Evolutionary conservation across 2,113 vertebrate genomes (phyloP).

Genomic region (Plecotus auritus): DNA sequence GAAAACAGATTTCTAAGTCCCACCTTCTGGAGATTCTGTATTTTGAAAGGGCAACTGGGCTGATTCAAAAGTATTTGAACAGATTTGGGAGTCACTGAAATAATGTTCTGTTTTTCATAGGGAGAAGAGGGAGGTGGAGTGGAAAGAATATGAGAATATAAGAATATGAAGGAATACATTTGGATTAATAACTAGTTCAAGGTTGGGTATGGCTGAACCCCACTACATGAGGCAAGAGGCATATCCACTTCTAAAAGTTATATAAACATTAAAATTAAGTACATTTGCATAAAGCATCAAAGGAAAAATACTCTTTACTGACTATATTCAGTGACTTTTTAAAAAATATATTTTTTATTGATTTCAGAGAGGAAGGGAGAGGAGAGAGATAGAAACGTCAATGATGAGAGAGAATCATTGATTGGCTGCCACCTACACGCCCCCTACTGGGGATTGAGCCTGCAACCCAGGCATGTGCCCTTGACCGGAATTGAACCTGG

Average conservation of each 20-base stretch:
- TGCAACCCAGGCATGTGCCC: background rate
- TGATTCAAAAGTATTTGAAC: constrained; percentile 27
- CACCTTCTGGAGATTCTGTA: background rate
- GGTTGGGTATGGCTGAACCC: background rate
- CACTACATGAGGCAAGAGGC: background rate
- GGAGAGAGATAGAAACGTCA: too few relatives aligned
- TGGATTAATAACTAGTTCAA: background rate
- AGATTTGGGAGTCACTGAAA: background rate
- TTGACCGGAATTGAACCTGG: background rate
- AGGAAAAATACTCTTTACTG: background rate
- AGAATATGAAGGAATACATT: constrained; percentile 9
- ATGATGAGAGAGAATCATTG: too few relatives aligned
- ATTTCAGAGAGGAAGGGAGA: too few relatives aligned
- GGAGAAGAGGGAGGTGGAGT: background rate
- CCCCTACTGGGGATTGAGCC: background rate
- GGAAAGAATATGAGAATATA: background rate
- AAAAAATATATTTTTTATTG: too few relatives aligned
- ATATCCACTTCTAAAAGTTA: background rate
- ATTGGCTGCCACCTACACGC: too few relatives aligned
- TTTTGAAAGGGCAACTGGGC: constrained; percentile 5
- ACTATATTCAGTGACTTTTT: background rate
- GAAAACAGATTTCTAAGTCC: background rate
- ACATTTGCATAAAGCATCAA: background rate
- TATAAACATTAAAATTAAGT: background rate
- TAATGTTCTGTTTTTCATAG: background rate